Conservation (phyloP, 92 coral and sea anemone species). For the Diadumene lineata region DNA sequence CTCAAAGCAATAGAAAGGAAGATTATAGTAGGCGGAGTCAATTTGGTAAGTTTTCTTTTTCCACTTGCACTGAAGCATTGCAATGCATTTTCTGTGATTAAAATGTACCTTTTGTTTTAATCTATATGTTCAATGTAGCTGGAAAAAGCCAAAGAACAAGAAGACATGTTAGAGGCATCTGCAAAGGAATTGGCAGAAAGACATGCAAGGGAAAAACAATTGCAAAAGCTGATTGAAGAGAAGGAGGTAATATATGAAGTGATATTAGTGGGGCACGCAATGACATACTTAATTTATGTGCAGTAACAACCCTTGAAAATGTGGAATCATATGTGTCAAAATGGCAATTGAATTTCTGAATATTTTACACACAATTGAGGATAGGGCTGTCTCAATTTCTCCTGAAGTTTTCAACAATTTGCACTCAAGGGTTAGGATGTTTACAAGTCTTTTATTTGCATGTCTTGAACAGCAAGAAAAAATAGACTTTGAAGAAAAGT, state of each 20-base stretch:
- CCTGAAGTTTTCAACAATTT: not conserved
- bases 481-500: conserved; percentile 96
- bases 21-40: conserved; percentile 98
- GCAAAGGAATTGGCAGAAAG: conserved; percentile 92
- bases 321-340: no score
- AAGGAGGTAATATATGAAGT: no score
- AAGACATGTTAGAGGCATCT: conserved; percentile 83
- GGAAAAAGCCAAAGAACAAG: conserved; percentile 98
- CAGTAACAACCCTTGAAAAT: no score
- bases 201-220: conserved; percentile 79
- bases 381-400: not conserved
- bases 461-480: conserved; percentile 81
- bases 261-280: no score
- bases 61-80: no score
- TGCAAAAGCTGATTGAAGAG: conserved; percentile 93
- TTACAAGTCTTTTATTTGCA: not conserved
- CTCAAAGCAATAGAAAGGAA: conserved; percentile 95
- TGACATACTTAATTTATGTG: no score
- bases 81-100: no score
- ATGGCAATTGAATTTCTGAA: no score
- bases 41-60: conserved; percentile 62
- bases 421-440: not conserved
- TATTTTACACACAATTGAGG: not conserved
- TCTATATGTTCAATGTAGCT: conserved; percentile 61
- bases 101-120: no score